phyloP scores from a whole-genome alignment of 1,140 invertebrate species.

The Aricia agestis region DNA sequence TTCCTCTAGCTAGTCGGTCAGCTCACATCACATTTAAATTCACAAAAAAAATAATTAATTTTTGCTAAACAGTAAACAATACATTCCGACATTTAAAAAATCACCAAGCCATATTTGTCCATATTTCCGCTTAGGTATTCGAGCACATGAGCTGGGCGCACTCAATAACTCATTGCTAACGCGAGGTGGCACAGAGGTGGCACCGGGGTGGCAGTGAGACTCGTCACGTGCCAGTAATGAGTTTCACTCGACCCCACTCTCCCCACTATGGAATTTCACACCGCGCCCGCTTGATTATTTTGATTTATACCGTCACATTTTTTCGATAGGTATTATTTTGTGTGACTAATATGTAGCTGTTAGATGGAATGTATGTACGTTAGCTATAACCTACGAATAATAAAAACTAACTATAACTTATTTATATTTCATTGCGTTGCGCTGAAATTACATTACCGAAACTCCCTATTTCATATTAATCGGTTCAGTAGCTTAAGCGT shows the following conservation, averaged over 20 bases:
- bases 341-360: neutral
- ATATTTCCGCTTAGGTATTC: conserved; percentile 17
- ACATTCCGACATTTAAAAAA: conserved; percentile 10
- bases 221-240: conserved; percentile 69
- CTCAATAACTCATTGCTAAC: conserved; percentile 74
- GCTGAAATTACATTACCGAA: too few relatives aligned
- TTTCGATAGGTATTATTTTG: conserved; percentile 35
- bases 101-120: neutral
- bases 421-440: too few relatives aligned
- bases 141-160: conserved; percentile 62
- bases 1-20: too few relatives aligned
- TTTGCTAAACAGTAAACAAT: too few relatives aligned
- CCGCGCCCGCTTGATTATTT: conserved; percentile 61
- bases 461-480: too few relatives aligned
- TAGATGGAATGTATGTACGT: conserved; percentile 1
- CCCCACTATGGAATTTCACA: conserved; percentile 67
- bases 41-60: too few relatives aligned
- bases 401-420: neutral
- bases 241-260: conserved; percentile 45
- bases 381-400: too few relatives aligned
- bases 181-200: conserved; percentile 36
- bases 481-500: too few relatives aligned
- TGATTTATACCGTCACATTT: conserved; percentile 61
- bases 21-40: too few relatives aligned
- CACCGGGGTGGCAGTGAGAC: too few relatives aligned